A percentile compares a stretch with the other conserved stretches of the same genome.
These are phyloP conservation scores for Rhinella marina DNA, from an alignment of 2,797 vertebrate genomes.

Conservation along the genomic window DNA sequence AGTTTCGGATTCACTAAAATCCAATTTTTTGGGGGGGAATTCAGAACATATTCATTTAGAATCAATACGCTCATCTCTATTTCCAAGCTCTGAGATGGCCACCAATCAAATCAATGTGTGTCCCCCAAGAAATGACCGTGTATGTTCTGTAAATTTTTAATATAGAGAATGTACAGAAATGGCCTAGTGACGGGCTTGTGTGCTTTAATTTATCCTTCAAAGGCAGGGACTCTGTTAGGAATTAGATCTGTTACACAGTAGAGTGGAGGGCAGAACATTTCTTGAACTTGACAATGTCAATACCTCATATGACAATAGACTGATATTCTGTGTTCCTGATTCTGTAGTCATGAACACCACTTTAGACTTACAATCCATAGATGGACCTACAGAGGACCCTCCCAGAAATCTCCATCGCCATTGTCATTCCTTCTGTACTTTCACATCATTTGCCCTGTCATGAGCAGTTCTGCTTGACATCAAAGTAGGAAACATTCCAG, in stretches of 20 bases:
- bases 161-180: no score
- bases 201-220: no score
- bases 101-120: no score
- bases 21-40: no score
- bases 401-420: not conserved
- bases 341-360: not conserved
- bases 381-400: not conserved
- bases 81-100: no score
- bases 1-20: no score
- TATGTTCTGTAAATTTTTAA: no score
- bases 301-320: not conserved
- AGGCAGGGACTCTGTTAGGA: no score
- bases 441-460: constrained; percentile 8
- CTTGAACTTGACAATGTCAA: not conserved
- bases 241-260: not conserved
- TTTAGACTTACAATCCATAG: not conserved
- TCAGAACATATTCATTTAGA: no score
- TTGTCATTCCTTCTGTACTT: not conserved
- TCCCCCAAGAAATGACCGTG: no score
- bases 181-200: no score
- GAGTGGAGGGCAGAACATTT: not conserved
- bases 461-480: not conserved
- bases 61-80: no score
- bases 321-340: not conserved
- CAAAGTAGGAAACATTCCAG: not conserved